These are phyloP conservation scores for Stegodyphus dumicola DNA, from an alignment of 1,140 invertebrate genomes.

Conservation along the genomic window DNA sequence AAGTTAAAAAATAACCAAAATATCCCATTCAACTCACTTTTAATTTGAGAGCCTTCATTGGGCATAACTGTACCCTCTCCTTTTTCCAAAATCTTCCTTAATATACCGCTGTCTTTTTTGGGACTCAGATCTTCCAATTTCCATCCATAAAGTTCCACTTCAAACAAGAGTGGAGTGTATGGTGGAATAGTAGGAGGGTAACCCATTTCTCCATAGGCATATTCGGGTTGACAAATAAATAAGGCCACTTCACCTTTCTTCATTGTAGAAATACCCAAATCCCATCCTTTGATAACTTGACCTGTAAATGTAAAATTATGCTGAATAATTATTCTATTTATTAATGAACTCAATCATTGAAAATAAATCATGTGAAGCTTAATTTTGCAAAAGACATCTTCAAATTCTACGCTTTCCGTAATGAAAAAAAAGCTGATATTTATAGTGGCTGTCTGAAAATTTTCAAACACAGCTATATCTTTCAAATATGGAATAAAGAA, in stretches of 20 bases:
- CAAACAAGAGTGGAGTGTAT: conserved; percentile 81
- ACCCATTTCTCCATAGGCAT: conserved; percentile 88
- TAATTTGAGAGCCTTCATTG: conserved; percentile 81
- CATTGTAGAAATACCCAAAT: conserved; percentile 93
- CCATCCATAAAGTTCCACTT: conserved; percentile 87
- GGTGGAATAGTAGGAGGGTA: conserved; percentile 89
- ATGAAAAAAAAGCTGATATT: too few relatives aligned
- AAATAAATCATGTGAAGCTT: too few relatives aligned
- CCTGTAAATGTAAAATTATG: conserved; percentile 68
- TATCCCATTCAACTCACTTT: conserved; percentile 71
- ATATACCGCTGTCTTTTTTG: conserved; percentile 84
- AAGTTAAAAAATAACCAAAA: not conserved
- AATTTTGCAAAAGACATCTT: too few relatives aligned
- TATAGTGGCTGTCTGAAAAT: too few relatives aligned
- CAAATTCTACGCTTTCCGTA: too few relatives aligned
- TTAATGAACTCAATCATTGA: too few relatives aligned
- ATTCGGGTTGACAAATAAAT: conserved; percentile 87
- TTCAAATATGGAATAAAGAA: too few relatives aligned
- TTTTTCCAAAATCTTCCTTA: conserved; percentile 77
- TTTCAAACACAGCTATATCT: too few relatives aligned
- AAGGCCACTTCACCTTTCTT: conserved; percentile 87
- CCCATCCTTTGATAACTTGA: conserved; percentile 93
- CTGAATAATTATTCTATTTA: too few relatives aligned
- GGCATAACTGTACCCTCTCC: conserved; percentile 80
- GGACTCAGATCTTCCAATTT: conserved; percentile 87